Base-by-base conservation (phyloP, 1,140 invertebrate genomes). In the Chironomus striatipennis region DNA sequence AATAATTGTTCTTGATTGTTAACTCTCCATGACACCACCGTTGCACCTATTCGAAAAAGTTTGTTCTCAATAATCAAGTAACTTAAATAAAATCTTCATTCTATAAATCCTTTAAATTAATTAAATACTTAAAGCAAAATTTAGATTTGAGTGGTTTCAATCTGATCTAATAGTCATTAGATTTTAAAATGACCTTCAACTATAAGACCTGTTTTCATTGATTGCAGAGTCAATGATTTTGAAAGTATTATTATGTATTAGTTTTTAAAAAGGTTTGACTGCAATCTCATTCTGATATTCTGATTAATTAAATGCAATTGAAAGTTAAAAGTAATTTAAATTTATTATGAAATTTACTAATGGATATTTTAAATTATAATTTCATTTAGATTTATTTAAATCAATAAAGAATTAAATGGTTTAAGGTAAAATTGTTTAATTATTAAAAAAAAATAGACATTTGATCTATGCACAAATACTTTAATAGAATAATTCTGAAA, bases 1-100 rank as follows among this genome's bases (percentile, higher is more conserved):
- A 96, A 96, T 81, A 96, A 87, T 80, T 96, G 93, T 84, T 96
- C 94, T 84, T 96, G 93, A 85, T 96, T 96, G 83, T 96, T 95
- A 42, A 95, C 94, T 79, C 94, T 85, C 94, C 94, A 97, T 79
- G 94, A 96, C 77, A 96, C 94, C 74, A 96, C 91, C 75, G 94
- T 97, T 75, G 94, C 94, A 83, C 95, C 95, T 96, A 82, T 73
- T 87, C 87, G 79, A 78, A 80, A 78, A 76, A 77, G 74, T 73
- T 72, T 24, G 24, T 21, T 65, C 17, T 72, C n/a, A n/a, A n/a
- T n/a, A n/a, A n/a, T n/a, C n/a, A n/a, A n/a, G n/a, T n/a, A n/a
- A n/a, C n/a, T n/a, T n/a, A n/a, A n/a, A n/a, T n/a, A 34, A 34
- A 34, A 5, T 34, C 24, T 34, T 34, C 77, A 75, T 75, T 78